phyloP scores from a whole-genome alignment of 2,113 vertebrate genomes.

The Noctilio leporinus region DNA sequence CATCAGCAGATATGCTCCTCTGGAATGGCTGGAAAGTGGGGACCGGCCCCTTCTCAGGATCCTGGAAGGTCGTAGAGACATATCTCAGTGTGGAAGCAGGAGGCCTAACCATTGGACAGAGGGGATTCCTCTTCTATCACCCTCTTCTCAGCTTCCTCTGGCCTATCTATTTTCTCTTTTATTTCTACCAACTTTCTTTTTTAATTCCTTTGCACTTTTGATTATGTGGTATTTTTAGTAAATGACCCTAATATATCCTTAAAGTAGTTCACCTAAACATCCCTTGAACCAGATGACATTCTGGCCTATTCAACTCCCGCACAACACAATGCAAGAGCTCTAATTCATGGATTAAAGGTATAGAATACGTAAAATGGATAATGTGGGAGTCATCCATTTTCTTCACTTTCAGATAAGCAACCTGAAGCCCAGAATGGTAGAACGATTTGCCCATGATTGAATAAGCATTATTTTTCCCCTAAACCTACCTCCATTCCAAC shows the following conservation, averaged over 20 bases:
- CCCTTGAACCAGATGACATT: not conserved
- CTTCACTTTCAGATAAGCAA: not conserved
- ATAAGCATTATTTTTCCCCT: not conserved
- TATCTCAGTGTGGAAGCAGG: not conserved
- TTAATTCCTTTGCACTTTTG: not conserved
- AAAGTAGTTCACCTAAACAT: not conserved
- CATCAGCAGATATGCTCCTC: conserved; percentile 89
- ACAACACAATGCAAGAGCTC: not conserved
- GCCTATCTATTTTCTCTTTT: not conserved
- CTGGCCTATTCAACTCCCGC: not conserved
- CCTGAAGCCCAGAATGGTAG: not conserved
- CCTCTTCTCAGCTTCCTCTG: not conserved
- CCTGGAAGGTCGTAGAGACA: conserved; percentile 71
- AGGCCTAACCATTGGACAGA: not conserved
- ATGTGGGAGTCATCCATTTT: not conserved
- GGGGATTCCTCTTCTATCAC: not conserved
- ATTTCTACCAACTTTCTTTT: no score
- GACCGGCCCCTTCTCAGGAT: conserved; percentile 88
- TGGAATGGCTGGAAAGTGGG: conserved; percentile 93
- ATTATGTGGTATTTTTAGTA: not conserved
- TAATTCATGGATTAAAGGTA: not conserved
- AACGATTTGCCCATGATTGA: not conserved
- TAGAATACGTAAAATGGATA: not conserved
- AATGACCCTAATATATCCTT: not conserved
- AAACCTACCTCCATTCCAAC: not conserved